Conservation (phyloP, 2,113 vertebrate species). For the Microtus oregoni region DNA sequence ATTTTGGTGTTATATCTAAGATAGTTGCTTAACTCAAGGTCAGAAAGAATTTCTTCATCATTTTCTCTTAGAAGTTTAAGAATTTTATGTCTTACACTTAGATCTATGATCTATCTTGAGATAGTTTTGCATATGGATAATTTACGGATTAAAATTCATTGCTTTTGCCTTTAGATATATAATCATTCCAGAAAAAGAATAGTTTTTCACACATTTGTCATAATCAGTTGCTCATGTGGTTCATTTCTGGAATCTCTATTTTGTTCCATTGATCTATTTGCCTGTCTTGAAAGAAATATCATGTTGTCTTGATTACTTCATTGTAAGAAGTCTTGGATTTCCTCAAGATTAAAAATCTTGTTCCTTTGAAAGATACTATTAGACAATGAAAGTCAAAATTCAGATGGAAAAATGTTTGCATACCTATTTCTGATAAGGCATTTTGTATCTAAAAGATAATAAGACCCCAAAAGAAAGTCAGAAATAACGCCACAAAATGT, state of each 20-base stretch:
- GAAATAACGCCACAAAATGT: neutral
- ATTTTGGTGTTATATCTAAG: neutral
- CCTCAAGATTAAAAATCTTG: constrained; percentile 44
- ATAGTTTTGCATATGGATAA: constrained; percentile 40
- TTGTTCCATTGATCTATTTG: constrained; percentile 35
- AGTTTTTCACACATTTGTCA: neutral
- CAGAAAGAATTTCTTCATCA: constrained; percentile 37
- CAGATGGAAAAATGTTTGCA: constrained; percentile 39
- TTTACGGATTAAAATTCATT: constrained; percentile 39
- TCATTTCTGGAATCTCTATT: constrained; percentile 33
- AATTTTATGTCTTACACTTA: constrained; percentile 54
- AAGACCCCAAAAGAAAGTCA: neutral
- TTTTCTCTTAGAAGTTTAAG: constrained; percentile 51
- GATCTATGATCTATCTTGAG: constrained; percentile 47
- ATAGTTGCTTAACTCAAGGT: constrained; percentile 42
- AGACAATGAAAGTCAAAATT: constrained; percentile 42
- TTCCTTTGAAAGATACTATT: constrained; percentile 22
- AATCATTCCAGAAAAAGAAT: constrained; percentile 49
- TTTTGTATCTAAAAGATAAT: constrained; percentile 22
- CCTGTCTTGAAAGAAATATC: constrained; percentile 18
- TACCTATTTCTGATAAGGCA: constrained; percentile 15
- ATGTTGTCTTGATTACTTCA: constrained; percentile 12
- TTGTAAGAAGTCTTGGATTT: constrained; percentile 7
- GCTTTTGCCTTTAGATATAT: constrained; percentile 33
- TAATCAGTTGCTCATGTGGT: constrained; percentile 49